Evolutionary conservation across 2,888 invertebrate genomes (phyloP).

Genomic region (Drosophila prolongata): DNA sequence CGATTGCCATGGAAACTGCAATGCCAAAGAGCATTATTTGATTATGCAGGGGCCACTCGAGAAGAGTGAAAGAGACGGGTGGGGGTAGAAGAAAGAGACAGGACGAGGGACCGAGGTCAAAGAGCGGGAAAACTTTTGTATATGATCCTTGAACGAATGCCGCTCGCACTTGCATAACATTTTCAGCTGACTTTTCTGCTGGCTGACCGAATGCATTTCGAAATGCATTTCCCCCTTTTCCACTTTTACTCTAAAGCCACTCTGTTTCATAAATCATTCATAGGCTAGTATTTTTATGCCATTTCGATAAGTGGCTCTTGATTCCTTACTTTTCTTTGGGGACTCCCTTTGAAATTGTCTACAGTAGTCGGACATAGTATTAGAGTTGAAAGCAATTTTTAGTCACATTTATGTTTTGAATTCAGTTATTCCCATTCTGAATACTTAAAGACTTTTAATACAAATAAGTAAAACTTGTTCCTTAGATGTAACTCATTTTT

Average conservation of each 20-base stretch:
- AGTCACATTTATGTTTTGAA: too few relatives aligned
- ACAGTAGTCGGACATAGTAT: neutral
- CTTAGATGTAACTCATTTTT: too few relatives aligned
- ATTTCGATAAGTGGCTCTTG: slow-evolving; percentile 59
- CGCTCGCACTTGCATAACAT: slow-evolving; percentile 30
- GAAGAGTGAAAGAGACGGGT: neutral
- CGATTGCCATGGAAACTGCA: slow-evolving; percentile 34
- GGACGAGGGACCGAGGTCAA: neutral
- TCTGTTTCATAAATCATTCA: slow-evolving; percentile 73
- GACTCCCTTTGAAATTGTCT: slow-evolving; percentile 5
- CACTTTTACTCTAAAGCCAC: slow-evolving; percentile 7
- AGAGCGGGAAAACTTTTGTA: slow-evolving; percentile 10
- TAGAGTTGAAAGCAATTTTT: too few relatives aligned
- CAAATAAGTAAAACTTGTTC: too few relatives aligned
- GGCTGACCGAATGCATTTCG: slow-evolving; percentile 43
- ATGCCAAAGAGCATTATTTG: slow-evolving; percentile 46
- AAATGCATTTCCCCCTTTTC: slow-evolving; percentile 28
- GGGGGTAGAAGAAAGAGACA: neutral
- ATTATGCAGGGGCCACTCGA: slow-evolving; percentile 30
- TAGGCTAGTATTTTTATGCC: slow-evolving; percentile 60
- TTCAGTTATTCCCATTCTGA: too few relatives aligned
- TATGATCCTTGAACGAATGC: slow-evolving; percentile 25
- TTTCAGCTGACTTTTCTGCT: slow-evolving; percentile 24
- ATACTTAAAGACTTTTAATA: too few relatives aligned
- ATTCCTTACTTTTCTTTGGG: neutral